A percentile compares a stretch with the other conserved stretches of the same genome.
These are phyloP conservation scores for Eudyptes chrysolophus DNA, from an alignment of 2,113 vertebrate species.

Conservation along the genomic window DNA sequence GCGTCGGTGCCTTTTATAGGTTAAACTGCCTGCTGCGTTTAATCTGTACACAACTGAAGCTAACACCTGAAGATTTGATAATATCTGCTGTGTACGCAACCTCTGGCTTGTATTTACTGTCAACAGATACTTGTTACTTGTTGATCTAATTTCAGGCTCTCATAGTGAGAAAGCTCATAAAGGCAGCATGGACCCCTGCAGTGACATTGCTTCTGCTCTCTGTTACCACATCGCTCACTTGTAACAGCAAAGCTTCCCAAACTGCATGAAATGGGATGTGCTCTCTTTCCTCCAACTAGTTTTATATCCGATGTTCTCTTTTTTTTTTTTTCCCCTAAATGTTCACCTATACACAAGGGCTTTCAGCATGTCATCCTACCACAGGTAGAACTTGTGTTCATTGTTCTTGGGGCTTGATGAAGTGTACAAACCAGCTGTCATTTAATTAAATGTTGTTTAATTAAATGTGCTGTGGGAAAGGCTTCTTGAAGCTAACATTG, in stretches of 20 bases:
- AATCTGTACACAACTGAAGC: neutral
- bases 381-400: neutral
- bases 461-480: neutral
- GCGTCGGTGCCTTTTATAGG: neutral
- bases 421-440: neutral
- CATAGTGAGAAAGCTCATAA: neutral
- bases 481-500: neutral
- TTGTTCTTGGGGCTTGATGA: neutral
- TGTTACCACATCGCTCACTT: neutral
- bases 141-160: conserved; percentile 7
- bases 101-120: conserved; percentile 10
- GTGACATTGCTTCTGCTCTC: neutral
- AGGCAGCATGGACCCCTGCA: neutral
- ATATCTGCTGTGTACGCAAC: neutral
- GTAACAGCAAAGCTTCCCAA: neutral
- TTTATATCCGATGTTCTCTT: neutral
- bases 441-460: neutral
- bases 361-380: neutral
- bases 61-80: conserved; percentile 18
- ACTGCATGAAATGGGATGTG: neutral
- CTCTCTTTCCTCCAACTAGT: neutral
- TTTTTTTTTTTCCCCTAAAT: neutral
- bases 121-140: neutral
- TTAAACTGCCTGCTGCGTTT: neutral
- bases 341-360: neutral